phyloP scores from a whole-genome alignment of 2,888 invertebrate species.

The Agriopis marginaria region DNA sequence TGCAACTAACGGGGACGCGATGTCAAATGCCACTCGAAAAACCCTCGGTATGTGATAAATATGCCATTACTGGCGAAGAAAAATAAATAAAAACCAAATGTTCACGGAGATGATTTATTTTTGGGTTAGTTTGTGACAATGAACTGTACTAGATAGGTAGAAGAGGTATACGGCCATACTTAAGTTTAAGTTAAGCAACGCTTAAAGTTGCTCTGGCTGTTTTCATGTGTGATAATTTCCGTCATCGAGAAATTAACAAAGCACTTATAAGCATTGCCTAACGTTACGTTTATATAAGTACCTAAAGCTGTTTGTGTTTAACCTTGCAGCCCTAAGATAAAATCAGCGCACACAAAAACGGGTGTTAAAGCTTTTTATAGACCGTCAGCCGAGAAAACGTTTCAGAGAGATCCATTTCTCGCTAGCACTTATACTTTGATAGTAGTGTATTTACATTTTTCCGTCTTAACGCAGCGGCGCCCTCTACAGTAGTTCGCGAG shows the following conservation, averaged over 20 bases:
- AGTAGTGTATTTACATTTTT: conserved; percentile 7
- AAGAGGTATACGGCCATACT: too few relatives aligned
- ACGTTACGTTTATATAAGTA: too few relatives aligned
- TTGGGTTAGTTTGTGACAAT: background rate
- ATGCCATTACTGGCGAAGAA: conserved; percentile 56
- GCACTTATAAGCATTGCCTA: too few relatives aligned
- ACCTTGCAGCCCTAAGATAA: background rate
- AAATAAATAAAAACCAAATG: conserved; percentile 29
- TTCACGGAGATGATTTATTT: background rate
- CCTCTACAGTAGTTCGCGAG: background rate
- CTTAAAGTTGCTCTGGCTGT: too few relatives aligned
- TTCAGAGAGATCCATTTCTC: background rate
- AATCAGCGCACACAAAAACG: background rate
- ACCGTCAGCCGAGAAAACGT: background rate
- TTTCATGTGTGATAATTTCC: too few relatives aligned
- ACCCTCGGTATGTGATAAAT: conserved; percentile 63
- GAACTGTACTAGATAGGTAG: background rate
- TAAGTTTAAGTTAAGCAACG: too few relatives aligned
- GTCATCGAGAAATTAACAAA: too few relatives aligned
- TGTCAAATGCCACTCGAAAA: conserved; percentile 61
- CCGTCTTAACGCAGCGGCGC: conserved; percentile 2
- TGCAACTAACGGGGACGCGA: conserved; percentile 48
- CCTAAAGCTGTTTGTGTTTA: too few relatives aligned
- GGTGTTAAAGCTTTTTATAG: background rate
- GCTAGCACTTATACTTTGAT: background rate